phyloP scores from a whole-genome alignment of 2,797 vertebrate species.

The Bovichtus variegatus region DNA sequence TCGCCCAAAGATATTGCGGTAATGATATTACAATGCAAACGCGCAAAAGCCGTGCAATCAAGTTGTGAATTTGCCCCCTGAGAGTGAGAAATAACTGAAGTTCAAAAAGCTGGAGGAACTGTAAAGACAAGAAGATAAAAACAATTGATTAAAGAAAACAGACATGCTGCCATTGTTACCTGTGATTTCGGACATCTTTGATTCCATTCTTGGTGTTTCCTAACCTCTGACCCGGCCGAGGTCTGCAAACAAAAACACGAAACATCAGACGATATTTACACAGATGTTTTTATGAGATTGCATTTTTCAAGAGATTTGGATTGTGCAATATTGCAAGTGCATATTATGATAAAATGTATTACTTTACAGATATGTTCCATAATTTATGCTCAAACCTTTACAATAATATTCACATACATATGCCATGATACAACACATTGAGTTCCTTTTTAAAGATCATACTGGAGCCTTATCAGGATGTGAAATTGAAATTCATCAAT shows the following conservation, averaged over 20 bases:
- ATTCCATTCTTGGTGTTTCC: slow-evolving; percentile 90
- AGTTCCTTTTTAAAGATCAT: neutral
- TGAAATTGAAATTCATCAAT: neutral
- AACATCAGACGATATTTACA: neutral
- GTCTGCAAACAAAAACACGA: slow-evolving; percentile 68
- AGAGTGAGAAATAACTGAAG: neutral
- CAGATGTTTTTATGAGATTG: neutral
- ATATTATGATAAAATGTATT: neutral
- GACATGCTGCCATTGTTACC: slow-evolving; percentile 71
- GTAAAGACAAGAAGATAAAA: neutral
- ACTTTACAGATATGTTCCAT: neutral
- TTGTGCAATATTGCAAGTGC: too few species aligned
- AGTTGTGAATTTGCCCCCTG: too few species aligned
- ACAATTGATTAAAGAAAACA: neutral
- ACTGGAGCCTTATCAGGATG: neutral
- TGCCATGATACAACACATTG: neutral
- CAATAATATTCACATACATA: neutral
- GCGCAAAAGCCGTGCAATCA: too few species aligned
- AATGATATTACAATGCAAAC: too few species aligned
- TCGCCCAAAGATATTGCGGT: too few species aligned
- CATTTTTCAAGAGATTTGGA: neutral
- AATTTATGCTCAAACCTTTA: slow-evolving; percentile 1
- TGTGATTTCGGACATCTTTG: slow-evolving; percentile 87
- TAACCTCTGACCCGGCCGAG: slow-evolving; percentile 86
- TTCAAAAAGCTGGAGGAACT: neutral